Base-by-base conservation (phyloP, 2,797 vertebrate genomes). In the Botia almorhae region DNA sequence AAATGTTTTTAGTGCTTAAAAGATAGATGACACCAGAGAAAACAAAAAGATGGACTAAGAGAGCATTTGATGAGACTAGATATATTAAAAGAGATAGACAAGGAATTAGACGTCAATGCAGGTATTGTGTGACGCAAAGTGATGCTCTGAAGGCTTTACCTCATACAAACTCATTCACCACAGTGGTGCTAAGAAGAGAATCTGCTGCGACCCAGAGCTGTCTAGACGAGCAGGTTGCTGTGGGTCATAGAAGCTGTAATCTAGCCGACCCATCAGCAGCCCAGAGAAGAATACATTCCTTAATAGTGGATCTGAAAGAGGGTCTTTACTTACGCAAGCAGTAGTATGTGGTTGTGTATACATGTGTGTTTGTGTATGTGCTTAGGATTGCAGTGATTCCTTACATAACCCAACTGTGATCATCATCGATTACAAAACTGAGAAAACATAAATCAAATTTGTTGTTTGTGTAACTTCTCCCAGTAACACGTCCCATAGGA, bases 151-250 rank as follows among this genome's bases (percentile, higher is more conserved):
- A 51, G 65, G 53, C 43, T 80, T 65, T 67, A 74, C 64, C 63
- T 76, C 63, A 74, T 46, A 83, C 70, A 80, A 69, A 65, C 60
- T 14, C 64, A 58, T 46, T 61, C 56, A 68, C 48, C 56, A 56
- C 50, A 56, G 36, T 23, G n/a, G 55, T 63, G 53, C 43, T 51
- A 48, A 64, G 19, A n/a, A 69, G 61, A 82, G 69, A 48, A 64
- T 58, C 68, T 69, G 77, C 39, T 63, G 67, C 21, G 26, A 46
- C 43, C 43, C 43, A 46, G 43, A 67, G 55, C 81, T 72, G 85
- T 87, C 84, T 85, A 85, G 84, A 85, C 82, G 78, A 48, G 36
- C 83, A 73, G 78, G 81, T 83, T 84, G 73, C 70, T 73, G 48
- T 79, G 70, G 76, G 83, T 76, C 80, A 81, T 72, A 56, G 72